Conservation (phyloP, 1,140 invertebrate species). For the Asobara japonica region DNA sequence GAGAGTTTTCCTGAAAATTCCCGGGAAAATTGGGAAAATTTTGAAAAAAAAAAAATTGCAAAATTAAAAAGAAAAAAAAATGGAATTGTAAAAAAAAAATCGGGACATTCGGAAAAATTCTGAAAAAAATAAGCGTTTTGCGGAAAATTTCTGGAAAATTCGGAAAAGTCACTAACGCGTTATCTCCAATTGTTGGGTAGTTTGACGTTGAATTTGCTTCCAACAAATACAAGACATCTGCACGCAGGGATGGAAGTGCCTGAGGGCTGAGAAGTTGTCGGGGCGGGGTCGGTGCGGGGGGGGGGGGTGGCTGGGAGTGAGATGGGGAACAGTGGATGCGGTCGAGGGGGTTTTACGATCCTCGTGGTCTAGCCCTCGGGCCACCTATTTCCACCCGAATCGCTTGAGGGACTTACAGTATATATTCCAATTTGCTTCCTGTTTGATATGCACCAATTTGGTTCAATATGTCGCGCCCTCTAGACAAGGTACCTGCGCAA, state of each 20-base stretch:
- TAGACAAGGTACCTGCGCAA: slow-evolving; percentile 36
- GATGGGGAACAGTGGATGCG: slow-evolving; percentile 14
- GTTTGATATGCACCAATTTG: slow-evolving; percentile 59
- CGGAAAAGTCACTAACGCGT: no score
- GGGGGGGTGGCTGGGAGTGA: slow-evolving; percentile 10
- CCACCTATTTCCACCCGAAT: slow-evolving; percentile 38
- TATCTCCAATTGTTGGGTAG: background rate
- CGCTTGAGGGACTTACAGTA: slow-evolving; percentile 33
- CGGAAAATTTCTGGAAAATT: no score
- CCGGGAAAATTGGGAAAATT: no score
- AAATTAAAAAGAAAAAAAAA: no score
- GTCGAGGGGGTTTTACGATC: slow-evolving; percentile 18
- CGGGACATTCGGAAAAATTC: no score
- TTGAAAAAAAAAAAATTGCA: no score
- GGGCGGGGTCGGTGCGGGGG: slow-evolving; percentile 1
- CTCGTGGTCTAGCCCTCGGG: slow-evolving; percentile 25
- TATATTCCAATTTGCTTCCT: slow-evolving; percentile 56
- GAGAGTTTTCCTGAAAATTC: no score
- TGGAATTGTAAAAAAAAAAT: no score
- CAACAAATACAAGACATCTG: background rate
- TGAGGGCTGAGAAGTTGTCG: slow-evolving; percentile 35
- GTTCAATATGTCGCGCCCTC: slow-evolving; percentile 56
- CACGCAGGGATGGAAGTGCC: background rate
- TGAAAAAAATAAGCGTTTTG: no score
- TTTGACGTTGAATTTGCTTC: background rate